Percentiles rank a stretch among this genome's conserved stretches.
Conservation (phyloP, 2,888 invertebrate genomes). For the Melieria omissa region DNA sequence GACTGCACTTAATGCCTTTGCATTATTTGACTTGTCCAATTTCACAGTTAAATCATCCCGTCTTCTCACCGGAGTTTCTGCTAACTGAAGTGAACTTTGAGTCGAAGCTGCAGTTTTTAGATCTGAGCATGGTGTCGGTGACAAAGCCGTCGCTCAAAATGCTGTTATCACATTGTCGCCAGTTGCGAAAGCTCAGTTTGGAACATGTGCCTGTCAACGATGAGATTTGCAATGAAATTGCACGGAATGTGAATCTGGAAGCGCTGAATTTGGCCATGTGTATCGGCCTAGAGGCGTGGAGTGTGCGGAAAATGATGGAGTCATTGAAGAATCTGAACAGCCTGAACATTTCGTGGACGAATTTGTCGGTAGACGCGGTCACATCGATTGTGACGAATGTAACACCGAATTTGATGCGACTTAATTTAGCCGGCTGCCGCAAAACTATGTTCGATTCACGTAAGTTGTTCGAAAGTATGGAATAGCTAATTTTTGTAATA, state of each 20-base stretch:
- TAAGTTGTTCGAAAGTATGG: conserved; percentile 66
- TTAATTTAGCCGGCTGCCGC: conserved; percentile 87
- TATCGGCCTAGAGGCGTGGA: conserved; percentile 74
- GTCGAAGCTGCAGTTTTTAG: conserved; percentile 82
- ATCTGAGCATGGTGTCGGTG: conserved; percentile 83
- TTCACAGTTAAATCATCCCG: conserved; percentile 68
- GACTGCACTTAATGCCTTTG: background rate
- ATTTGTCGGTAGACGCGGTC: conserved; percentile 72
- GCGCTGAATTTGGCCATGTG: conserved; percentile 88
- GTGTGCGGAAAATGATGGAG: conserved; percentile 72
- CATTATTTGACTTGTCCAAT: conserved; percentile 8
- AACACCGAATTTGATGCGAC: conserved; percentile 74
- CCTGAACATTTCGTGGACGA: conserved; percentile 87
- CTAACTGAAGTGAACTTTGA: conserved; percentile 64
- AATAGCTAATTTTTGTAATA: background rate
- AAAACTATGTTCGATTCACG: conserved; percentile 79
- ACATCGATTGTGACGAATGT: conserved; percentile 72
- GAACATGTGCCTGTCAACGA: conserved; percentile 79
- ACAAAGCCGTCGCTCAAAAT: conserved; percentile 70
- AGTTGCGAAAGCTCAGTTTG: conserved; percentile 83
- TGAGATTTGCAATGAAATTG: conserved; percentile 75
- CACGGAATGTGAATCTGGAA: conserved; percentile 76
- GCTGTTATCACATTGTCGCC: conserved; percentile 74
- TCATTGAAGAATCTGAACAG: conserved; percentile 68
- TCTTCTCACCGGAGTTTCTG: conserved; percentile 67